Percentiles rank a stretch among this genome's conserved stretches.
Evolutionary conservation across 2,888 invertebrate genomes (phyloP).

Genomic region (Sarcophaga rosellei): DNA sequence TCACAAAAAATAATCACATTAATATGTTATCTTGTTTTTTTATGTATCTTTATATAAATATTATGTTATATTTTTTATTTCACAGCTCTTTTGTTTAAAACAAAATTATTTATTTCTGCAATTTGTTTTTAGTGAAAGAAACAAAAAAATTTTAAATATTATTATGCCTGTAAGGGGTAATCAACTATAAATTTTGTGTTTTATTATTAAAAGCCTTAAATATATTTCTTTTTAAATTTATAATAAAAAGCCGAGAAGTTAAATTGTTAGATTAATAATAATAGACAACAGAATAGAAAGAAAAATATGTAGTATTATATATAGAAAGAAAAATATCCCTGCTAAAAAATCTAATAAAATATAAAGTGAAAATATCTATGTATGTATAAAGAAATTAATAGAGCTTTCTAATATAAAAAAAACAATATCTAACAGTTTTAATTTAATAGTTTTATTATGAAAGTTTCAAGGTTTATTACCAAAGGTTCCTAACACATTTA

Average conservation of each 20-base stretch:
- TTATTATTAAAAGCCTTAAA: conserved; percentile 25
- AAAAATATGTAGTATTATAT: neutral
- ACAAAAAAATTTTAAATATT: conserved; percentile 22
- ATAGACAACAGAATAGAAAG: neutral
- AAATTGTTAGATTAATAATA: neutral
- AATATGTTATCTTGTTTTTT: conserved; percentile 75
- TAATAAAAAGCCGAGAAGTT: conserved; percentile 27
- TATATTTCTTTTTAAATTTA: neutral
- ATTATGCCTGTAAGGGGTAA: conserved; percentile 28
- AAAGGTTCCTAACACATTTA: neutral
- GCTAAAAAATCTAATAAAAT: conserved; percentile 46
- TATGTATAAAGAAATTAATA: neutral
- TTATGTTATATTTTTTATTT: conserved; percentile 73
- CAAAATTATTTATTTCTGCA: conserved; percentile 63
- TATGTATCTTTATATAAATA: conserved; percentile 66
- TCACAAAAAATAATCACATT: conserved; percentile 81
- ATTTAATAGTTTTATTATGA: no score
- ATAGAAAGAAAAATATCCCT: conserved; percentile 42
- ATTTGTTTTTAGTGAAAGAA: conserved; percentile 61
- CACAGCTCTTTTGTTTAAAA: conserved; percentile 81
- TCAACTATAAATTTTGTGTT: conserved; percentile 23
- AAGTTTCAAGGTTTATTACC: neutral
- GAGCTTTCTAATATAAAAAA: neutral
- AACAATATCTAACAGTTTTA: neutral
- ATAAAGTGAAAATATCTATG: conserved; percentile 26